Base-by-base conservation (phyloP, 2,888 invertebrate genomes). In the Oscheius sp. region DNA sequence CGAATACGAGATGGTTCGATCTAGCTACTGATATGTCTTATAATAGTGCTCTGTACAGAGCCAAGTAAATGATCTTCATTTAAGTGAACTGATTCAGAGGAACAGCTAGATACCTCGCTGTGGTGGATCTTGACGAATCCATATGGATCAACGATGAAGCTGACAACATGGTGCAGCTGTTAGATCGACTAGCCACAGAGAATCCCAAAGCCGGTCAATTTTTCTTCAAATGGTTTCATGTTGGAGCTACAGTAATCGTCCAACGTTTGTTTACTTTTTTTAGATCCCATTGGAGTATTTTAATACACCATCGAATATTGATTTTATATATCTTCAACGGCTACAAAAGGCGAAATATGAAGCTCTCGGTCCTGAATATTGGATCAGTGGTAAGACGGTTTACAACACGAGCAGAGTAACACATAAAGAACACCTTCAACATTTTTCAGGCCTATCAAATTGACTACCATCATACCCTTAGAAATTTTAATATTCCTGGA, bases 111-210 rank as follows among this genome's bases (percentile, higher is more conserved):
- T 59, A 22, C 17, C 26, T 59, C 22, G 59, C 59, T 8, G 26
- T 59, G 44, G 24, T 59, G 59, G 59, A 59, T 44, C 44, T 59
- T 5, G 59, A 59, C 44, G 59, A 59, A 28, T 41, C 44, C 28
- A 24, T 59, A 14, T 38, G n/a, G 14, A 28, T 59, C 24, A 24
- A 20, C 9, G 24, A 22, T 4, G 22, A n/a, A 2, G 22, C 2
- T 8, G 20, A 32, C 9, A 24, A 24, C 2, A 22, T 59, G 24
- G 17, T 59, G 22, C 22, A 8, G 5, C 44, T 59, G 6, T 26
- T 59, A 2, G 2, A 59, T 17, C 9, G 44, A 22, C 14, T 44
- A 3, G 20, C n/a, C 12, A 8, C 4, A 20, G 24, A 38, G 24
- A n/a, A 41, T 12, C 59, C 59, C n/a, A 17, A 36, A 9, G 17